phyloP scores from a whole-genome alignment of 2,797 vertebrate genomes.

The Pogoniulus pusillus region DNA sequence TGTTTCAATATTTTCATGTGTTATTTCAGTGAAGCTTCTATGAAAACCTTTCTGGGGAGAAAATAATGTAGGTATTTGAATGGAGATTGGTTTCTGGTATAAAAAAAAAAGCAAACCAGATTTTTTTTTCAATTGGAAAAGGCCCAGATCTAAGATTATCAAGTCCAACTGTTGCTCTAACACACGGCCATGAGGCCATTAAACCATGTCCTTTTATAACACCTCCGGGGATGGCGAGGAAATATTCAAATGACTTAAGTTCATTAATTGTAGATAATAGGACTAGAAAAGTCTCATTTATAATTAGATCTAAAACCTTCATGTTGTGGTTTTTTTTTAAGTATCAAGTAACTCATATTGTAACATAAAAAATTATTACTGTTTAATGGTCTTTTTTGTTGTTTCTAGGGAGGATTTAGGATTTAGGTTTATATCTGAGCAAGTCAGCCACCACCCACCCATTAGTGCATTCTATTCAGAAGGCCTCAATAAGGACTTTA shows the following conservation, averaged over 20 bases:
- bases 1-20: not conserved
- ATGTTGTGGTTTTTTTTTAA: not conserved
- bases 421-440: conserved; percentile 92
- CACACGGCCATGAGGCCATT: too few relatives aligned
- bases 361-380: not conserved
- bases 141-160: too few relatives aligned
- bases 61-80: not conserved
- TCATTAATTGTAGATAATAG: not conserved
- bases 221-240: not conserved
- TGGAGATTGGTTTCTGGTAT: not conserved
- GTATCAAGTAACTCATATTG: not conserved
- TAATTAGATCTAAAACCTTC: not conserved
- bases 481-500: conserved; percentile 88
- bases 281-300: not conserved
- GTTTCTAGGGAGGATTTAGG: conserved; percentile 88
- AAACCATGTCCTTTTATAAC: too few relatives aligned
- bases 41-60: not conserved
- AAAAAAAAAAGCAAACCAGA: too few relatives aligned
- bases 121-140: too few relatives aligned
- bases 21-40: not conserved
- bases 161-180: too few relatives aligned
- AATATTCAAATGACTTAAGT: not conserved
- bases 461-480: conserved; percentile 96
- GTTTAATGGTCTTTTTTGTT: not conserved
- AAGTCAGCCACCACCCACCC: conserved; percentile 97